Base-by-base conservation (phyloP, 2,888 invertebrate genomes). In the Oscheius myriophilus region DNA sequence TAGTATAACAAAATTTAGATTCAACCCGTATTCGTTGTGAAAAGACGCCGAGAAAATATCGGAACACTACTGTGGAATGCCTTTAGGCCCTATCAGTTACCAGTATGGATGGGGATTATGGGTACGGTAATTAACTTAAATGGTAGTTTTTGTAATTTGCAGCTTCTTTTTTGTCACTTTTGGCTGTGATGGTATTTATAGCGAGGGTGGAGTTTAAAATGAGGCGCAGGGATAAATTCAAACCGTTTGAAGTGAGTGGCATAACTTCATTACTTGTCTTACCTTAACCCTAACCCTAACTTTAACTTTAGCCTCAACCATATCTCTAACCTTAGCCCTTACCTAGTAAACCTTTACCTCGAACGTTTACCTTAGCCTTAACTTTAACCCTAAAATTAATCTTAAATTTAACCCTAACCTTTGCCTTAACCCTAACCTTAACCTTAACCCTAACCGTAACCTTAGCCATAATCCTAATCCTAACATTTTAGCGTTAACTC, bases 61-160 rank as follows among this genome's bases (percentile, higher is more conserved):
- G 73, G 73, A 21, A 71, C 72, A 7, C 72, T 78, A 0, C 59
- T 82, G 4, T 82, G 81, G 81, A 82, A 81, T 61, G 82, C 81
- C 1, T 80, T 82, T 70, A 81, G 72, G 25, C 82, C 82, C 43
- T 82, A 80, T 53, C 68, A 73, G 7, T 57, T 51, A 12, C 59
- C 67, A 42, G 76, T 74, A 11, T 82, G 82, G 82, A 21, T 73
- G 11, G 61, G 67, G 21, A 57, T 82, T 26, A 42, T 80, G n/a
- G 73, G 71, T 73, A 49, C n/a, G 4, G 16, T n/a, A n/a, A 7
- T 11, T 49, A 6, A 6, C 4, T 3, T 6, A 33, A 6, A 33
- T 9, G 4, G 21, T 53, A 53, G 4, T 25, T 53, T 16, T 68
- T 52, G 46, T 6, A 21, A 49, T 49, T 49, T n/a, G n/a, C 49